These are phyloP conservation scores for Fregetta grallaria DNA, from an alignment of 2,113 vertebrate genomes.

Conservation along the genomic window DNA sequence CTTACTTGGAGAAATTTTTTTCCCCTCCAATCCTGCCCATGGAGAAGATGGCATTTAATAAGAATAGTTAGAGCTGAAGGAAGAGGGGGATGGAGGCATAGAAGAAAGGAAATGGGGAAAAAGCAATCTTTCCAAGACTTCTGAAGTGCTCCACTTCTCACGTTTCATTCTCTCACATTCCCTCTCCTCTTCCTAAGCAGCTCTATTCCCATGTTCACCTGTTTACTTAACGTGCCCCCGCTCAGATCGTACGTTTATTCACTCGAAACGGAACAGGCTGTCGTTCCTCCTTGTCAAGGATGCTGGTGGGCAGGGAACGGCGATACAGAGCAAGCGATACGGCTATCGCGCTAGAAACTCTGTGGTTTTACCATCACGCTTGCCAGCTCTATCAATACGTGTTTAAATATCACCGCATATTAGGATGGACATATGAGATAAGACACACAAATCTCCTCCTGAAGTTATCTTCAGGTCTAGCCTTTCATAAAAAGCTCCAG, in stretches of 20 bases:
- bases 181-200: background rate
- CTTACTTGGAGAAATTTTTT: background rate
- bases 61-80: background rate
- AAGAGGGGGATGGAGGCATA: background rate
- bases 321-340: fast-evolving
- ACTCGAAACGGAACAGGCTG: background rate
- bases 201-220: background rate
- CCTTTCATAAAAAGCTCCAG: background rate
- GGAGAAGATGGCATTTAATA: background rate
- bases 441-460: background rate
- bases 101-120: background rate
- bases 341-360: background rate
- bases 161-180: background rate
- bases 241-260: background rate
- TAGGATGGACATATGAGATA: background rate
- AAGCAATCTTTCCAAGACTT: background rate
- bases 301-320: background rate
- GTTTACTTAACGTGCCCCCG: background rate
- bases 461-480: background rate
- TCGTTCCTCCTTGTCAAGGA: fast-evolving
- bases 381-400: background rate
- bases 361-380: background rate
- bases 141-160: background rate
- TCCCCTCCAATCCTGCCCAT: background rate
- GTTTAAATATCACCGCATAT: background rate